Base-by-base conservation (phyloP, 2,888 invertebrate genomes). In the Drosophila setosimentum region DNA sequence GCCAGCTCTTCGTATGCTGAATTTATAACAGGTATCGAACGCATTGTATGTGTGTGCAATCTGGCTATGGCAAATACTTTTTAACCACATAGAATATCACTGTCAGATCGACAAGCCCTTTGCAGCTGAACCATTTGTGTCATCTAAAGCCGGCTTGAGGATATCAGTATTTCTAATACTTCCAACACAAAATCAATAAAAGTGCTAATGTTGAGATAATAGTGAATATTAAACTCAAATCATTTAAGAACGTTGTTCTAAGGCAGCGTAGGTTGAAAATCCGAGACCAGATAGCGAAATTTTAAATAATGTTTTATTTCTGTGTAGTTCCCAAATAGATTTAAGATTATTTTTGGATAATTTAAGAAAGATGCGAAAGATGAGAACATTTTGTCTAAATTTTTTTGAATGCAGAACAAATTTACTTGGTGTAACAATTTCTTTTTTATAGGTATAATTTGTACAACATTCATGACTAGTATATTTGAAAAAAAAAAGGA, bases 1-100 rank as follows among this genome's bases (percentile, higher is more conserved):
- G 30, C 51, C 49, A 45, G n/a, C 73, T 61, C 69, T 76, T 66
- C 62, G 67, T 64, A 54, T 73, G 77, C 58, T 55, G 55, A 67
- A 79, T 80, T 85, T 86, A 68, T 73, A 83, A 57, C 58, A 49
- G 69, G 64, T 66, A 74, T 71, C 73, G 29, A 37, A 30, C 21
- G n/a, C 40, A 37, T 29, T 7, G 37, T 13, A 33, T 21, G 32
- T 48, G 24, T 50, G 27, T 16, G n/a, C 29, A 49, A 54, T 59
- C 63, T 59, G 59, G 8, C 32, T 33, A 16, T 33, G 54, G 27
- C 10, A 61, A 33, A 53, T 53, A 51, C n/a, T 32, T 18, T 16
- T 30, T 18, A 6, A 18, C 18, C 32, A 7, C n/a, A 37, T 13
- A 4, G 45, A 21, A 45, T 45, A 24, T 45, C 21, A 40, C 10